These are phyloP conservation scores for Sphyrna mokarran DNA, from an alignment of 2,113 vertebrate species.

Conservation along the genomic window DNA sequence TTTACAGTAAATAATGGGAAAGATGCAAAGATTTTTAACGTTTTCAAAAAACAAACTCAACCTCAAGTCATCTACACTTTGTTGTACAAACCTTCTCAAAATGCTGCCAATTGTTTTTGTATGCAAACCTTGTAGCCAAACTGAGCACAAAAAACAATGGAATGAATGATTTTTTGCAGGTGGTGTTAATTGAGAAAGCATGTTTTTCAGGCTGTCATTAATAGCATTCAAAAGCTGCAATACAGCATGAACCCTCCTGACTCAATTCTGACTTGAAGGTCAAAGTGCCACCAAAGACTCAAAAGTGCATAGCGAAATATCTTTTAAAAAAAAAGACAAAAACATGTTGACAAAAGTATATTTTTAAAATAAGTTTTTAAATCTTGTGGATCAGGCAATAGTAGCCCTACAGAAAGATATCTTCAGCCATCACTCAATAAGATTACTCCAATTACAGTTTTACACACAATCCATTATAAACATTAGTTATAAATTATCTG, in stretches of 20 bases:
- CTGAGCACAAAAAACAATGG: neutral
- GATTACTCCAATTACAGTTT: slow-evolving; percentile 3
- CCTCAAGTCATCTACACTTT: neutral
- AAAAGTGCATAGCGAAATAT: neutral
- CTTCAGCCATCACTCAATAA: neutral
- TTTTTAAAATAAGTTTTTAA: neutral
- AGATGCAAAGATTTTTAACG: neutral
- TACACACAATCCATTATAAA: neutral
- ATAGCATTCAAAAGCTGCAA: neutral
- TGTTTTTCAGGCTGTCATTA: neutral
- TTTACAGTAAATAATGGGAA: neutral
- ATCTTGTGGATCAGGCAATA: neutral
- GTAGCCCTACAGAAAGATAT: neutral
- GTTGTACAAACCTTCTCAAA: neutral
- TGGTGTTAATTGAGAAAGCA: neutral
- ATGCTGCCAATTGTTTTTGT: neutral
- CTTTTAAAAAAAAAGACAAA: neutral
- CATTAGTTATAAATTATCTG: slow-evolving; percentile 17
- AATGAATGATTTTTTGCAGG: neutral
- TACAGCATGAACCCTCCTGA: neutral
- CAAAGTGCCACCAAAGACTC: neutral
- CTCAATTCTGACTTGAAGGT: neutral
- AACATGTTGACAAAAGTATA: neutral
- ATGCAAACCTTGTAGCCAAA: neutral
- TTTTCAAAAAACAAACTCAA: neutral